phyloP scores from a whole-genome alignment of 1,140 invertebrate species.

The Hypsibius dujardini region DNA sequence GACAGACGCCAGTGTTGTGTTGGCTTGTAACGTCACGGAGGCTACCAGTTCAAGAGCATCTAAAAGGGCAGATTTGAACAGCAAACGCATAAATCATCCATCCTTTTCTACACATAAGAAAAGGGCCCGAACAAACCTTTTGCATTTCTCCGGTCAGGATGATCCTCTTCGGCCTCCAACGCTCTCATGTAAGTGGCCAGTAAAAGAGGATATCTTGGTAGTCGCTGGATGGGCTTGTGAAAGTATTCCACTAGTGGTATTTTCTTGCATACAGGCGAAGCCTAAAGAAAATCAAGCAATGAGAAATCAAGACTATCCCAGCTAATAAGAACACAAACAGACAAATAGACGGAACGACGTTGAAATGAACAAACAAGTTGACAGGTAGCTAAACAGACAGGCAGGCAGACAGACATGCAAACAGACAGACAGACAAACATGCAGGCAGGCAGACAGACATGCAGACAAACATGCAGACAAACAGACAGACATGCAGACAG shows the following conservation, averaged over 20 bases:
- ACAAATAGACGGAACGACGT: too few relatives aligned
- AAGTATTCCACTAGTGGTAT: neutral
- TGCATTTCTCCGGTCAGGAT: conserved; percentile 1
- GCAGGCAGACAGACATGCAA: too few relatives aligned
- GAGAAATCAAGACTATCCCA: neutral
- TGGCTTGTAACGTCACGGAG: neutral
- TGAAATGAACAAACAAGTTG: too few relatives aligned
- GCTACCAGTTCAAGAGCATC: neutral
- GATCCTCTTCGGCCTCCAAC: neutral
- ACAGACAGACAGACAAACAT: too few relatives aligned
- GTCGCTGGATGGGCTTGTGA: conserved; percentile 7
- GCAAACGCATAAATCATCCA: neutral
- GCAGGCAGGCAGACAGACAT: too few relatives aligned
- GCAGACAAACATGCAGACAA: too few relatives aligned
- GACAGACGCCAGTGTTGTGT: neutral
- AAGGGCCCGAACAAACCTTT: neutral
- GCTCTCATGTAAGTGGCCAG: neutral
- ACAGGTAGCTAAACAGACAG: too few relatives aligned
- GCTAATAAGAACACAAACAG: neutral
- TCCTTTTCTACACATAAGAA: neutral
- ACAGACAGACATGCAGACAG: too few relatives aligned
- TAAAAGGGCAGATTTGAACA: conserved; percentile 5
- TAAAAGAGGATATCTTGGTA: conserved; percentile 9
- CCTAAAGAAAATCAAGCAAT: neutral
- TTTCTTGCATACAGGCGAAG: conserved; percentile 1